A percentile compares a stretch with the other conserved stretches of the same genome.
These are phyloP conservation scores for Zeugodacus cucurbitae DNA, from an alignment of 1,140 invertebrate genomes.

Conservation along the genomic window DNA sequence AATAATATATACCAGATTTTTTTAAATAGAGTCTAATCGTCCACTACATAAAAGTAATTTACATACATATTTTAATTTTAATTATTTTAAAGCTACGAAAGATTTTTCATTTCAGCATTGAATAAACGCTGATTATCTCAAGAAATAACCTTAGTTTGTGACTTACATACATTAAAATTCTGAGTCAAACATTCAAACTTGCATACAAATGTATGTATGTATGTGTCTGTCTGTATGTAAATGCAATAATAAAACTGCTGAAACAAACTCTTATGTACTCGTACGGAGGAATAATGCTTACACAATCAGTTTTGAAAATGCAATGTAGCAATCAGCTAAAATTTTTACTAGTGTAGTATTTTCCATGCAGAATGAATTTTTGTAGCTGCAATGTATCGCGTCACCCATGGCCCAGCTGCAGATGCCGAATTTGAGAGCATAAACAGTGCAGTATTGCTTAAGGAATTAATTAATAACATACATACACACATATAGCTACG, in stretches of 20 bases:
- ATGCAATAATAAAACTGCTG: background rate
- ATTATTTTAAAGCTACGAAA: too few species aligned
- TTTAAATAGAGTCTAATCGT: too few species aligned
- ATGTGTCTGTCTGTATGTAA: background rate
- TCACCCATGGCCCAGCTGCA: background rate
- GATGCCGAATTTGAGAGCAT: background rate
- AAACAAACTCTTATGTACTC: background rate
- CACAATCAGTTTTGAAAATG: conserved; percentile 14
- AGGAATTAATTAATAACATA: background rate
- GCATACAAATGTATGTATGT: background rate
- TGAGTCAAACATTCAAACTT: background rate
- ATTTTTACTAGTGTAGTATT: background rate
- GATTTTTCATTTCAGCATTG: background rate
- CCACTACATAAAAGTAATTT: too few species aligned
- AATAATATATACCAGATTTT: too few species aligned
- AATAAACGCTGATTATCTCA: conserved; percentile 6
- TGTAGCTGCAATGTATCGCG: background rate
- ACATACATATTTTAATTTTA: too few species aligned
- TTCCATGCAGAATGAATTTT: background rate
- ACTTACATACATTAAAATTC: too few species aligned
- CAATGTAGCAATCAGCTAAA: background rate
- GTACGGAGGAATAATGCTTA: background rate
- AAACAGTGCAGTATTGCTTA: background rate
- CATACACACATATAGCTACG: background rate
- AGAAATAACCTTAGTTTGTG: background rate